These are phyloP conservation scores for Agrotis puta DNA, from an alignment of 2,888 invertebrate genomes.

Conservation along the genomic window DNA sequence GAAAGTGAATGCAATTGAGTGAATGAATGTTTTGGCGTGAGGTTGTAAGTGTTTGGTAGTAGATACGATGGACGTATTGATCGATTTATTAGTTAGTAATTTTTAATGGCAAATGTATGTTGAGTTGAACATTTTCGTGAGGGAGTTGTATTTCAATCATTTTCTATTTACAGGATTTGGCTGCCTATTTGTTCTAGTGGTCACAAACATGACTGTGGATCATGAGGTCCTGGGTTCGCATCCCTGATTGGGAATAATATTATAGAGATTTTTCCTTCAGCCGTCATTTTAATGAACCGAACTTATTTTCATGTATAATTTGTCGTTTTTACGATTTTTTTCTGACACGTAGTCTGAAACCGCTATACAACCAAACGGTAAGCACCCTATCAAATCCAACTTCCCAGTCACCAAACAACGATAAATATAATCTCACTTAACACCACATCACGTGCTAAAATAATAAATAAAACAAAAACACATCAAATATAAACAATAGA, in stretches of 20 bases:
- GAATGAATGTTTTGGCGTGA: slow-evolving; percentile 50
- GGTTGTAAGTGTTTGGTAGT: slow-evolving; percentile 32
- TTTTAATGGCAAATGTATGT: background rate
- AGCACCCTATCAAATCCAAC: background rate
- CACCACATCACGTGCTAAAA: slow-evolving; percentile 42
- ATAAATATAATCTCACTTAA: slow-evolving; percentile 42
- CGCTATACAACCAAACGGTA: too few species aligned
- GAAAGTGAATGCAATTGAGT: slow-evolving; percentile 54
- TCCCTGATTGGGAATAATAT: too few species aligned
- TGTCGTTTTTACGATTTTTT: too few species aligned
- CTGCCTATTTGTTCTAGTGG: too few species aligned
- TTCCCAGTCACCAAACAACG: background rate
- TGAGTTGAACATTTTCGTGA: background rate
- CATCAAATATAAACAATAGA: slow-evolving; percentile 49
- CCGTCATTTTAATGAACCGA: too few species aligned
- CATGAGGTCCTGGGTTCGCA: too few species aligned
- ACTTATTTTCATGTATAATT: too few species aligned
- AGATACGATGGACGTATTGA: slow-evolving; percentile 14
- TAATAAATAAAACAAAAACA: slow-evolving; percentile 61
- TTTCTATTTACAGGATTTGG: too few species aligned
- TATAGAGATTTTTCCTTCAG: too few species aligned
- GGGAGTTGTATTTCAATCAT: background rate
- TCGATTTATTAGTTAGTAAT: slow-evolving; percentile 23
- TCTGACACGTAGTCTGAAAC: too few species aligned
- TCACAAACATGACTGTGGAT: too few species aligned